These are phyloP conservation scores for Sylvia borin DNA, from an alignment of 2,797 vertebrate species.

Conservation along the genomic window DNA sequence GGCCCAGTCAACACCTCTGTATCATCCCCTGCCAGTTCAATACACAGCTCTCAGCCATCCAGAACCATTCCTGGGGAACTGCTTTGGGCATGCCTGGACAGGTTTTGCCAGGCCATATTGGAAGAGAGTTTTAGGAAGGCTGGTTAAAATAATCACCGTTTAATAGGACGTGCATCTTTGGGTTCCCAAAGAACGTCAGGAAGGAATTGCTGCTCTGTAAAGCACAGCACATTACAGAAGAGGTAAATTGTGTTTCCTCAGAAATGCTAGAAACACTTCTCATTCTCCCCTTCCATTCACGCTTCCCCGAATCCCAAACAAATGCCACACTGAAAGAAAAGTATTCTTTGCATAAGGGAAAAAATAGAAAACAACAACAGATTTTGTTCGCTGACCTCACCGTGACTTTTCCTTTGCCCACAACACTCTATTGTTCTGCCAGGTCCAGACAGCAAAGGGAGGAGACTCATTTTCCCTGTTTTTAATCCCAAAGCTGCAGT, in stretches of 20 bases:
- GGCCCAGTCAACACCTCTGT: neutral
- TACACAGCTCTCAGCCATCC: neutral
- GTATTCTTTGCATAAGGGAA: neutral
- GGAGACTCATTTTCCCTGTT: neutral
- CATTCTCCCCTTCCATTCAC: neutral
- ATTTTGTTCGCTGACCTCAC: neutral
- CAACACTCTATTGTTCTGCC: neutral
- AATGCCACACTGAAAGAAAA: neutral
- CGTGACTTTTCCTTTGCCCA: neutral
- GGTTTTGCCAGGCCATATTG: neutral
- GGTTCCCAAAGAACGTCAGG: neutral
- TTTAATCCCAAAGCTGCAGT: neutral
- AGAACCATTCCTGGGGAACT: neutral
- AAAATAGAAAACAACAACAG: neutral
- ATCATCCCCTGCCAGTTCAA: neutral
- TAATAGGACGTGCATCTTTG: neutral
- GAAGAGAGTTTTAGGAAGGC: neutral
- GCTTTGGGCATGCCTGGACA: neutral
- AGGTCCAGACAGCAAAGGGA: neutral
- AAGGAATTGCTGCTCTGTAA: neutral
- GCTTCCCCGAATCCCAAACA: neutral
- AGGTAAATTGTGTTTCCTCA: neutral
- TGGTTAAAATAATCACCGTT: neutral
- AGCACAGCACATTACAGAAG: neutral
- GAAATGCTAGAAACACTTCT: neutral